Evolutionary conservation across 2,113 vertebrate species (phyloP).

Genomic region (Syngnathoides biaculeatus): DNA sequence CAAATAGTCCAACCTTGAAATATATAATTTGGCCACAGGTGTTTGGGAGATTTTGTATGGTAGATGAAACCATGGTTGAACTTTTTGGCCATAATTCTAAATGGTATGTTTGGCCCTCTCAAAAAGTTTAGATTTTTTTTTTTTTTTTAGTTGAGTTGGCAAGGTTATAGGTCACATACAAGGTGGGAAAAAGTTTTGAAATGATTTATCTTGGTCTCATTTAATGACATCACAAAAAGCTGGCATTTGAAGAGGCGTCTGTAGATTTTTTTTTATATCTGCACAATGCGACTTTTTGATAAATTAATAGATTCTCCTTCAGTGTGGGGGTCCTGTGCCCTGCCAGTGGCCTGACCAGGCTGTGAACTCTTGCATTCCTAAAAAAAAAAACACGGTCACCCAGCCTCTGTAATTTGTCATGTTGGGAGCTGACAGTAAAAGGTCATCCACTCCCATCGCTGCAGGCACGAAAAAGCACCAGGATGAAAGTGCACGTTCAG

Average conservation of each 20-base stretch:
- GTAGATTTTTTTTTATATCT: neutral
- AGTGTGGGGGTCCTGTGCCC: conserved; percentile 69
- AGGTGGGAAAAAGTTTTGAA: neutral
- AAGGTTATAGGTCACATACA: neutral
- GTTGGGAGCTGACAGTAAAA: conserved; percentile 80
- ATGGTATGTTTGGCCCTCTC: neutral
- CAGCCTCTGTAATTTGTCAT: conserved; percentile 79
- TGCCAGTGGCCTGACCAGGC: conserved; percentile 76
- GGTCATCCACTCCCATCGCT: conserved; percentile 79
- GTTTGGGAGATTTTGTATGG: too few species aligned
- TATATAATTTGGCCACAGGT: too few species aligned
- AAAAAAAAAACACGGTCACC: conserved; percentile 80
- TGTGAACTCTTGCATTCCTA: conserved; percentile 78
- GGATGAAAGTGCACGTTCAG: conserved; percentile 75
- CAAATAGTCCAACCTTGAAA: too few species aligned
- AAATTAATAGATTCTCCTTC: conserved; percentile 78
- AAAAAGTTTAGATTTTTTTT: neutral
- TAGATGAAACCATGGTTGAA: neutral
- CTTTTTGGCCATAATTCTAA: neutral
- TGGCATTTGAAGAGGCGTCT: neutral
- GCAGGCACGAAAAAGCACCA: conserved; percentile 75
- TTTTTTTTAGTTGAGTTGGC: too few species aligned
- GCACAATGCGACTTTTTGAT: conserved; percentile 12
- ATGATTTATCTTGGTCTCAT: neutral
- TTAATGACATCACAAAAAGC: neutral